Evolutionary conservation across 2,797 vertebrate genomes (phyloP).

Genomic region (Notamacropus eugenii): DNA sequence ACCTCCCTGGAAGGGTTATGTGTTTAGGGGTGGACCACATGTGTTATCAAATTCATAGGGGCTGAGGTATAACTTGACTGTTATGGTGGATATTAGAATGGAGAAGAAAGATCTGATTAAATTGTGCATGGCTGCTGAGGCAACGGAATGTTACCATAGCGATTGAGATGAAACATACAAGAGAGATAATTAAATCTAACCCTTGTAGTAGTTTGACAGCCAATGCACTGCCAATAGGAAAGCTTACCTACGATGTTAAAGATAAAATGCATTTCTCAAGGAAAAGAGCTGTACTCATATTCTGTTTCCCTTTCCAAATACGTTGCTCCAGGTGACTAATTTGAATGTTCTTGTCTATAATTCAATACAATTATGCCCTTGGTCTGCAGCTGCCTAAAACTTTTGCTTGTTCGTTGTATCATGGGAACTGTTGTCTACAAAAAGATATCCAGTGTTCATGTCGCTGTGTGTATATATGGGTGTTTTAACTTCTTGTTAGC

Average conservation of each 20-base stretch:
- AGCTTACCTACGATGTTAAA: slow-evolving; percentile 89
- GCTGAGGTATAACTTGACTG: slow-evolving; percentile 85
- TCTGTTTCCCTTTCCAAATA: slow-evolving; percentile 84
- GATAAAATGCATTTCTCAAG: slow-evolving; percentile 87
- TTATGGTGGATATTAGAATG: slow-evolving; percentile 83
- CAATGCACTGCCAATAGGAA: slow-evolving; percentile 86
- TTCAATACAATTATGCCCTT: slow-evolving; percentile 87
- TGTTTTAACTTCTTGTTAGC: not conserved
- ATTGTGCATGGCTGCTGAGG: slow-evolving; percentile 87
- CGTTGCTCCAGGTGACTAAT: slow-evolving; percentile 84
- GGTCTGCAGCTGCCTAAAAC: slow-evolving; percentile 81
- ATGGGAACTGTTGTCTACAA: slow-evolving; percentile 77
- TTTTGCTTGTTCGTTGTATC: slow-evolving; percentile 75
- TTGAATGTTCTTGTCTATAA: slow-evolving; percentile 87
- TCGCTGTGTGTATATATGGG: slow-evolving; percentile 41
- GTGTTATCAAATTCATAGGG: slow-evolving; percentile 82
- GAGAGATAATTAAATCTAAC: slow-evolving; percentile 93
- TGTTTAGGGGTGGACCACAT: slow-evolving; percentile 73
- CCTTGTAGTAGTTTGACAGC: slow-evolving; percentile 92
- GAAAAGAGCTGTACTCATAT: slow-evolving; percentile 84
- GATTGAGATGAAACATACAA: slow-evolving; percentile 92
- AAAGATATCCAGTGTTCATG: slow-evolving; percentile 78
- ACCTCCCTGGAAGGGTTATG: slow-evolving; percentile 77
- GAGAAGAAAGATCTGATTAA: slow-evolving; percentile 89
- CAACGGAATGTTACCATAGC: slow-evolving; percentile 94